phyloP scores from a whole-genome alignment of 2,888 invertebrate genomes.

The Drosophila lacicola region DNA sequence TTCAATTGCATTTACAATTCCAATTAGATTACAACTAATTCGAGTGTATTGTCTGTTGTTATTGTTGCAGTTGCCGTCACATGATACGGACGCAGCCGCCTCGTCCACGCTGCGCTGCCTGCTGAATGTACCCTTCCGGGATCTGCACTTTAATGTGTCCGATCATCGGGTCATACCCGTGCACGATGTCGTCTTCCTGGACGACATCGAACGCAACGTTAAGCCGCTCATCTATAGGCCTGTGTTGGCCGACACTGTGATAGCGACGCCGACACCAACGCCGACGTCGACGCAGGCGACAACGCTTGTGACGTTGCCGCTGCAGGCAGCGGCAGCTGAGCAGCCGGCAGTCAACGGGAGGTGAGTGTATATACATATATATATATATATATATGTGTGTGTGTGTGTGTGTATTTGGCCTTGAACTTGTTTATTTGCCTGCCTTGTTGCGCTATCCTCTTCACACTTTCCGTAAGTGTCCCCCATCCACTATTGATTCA shows the following conservation, averaged over 20 bases:
- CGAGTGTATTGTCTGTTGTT: conserved; percentile 14
- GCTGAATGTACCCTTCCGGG: conserved; percentile 82
- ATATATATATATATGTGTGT: neutral
- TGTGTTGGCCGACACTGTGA: conserved; percentile 55
- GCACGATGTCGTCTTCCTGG: conserved; percentile 82
- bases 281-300: conserved; percentile 7
- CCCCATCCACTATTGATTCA: neutral
- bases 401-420: conserved; percentile 56
- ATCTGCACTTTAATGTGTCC: conserved; percentile 75
- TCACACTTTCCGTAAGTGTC: neutral
- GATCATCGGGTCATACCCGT: conserved; percentile 81
- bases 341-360: conserved; percentile 34
- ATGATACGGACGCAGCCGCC: conserved; percentile 65
- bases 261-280: conserved; percentile 24
- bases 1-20: conserved; percentile 3
- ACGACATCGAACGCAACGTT: conserved; percentile 77
- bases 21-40: conserved; percentile 15
- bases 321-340: conserved; percentile 13
- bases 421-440: conserved; percentile 55
- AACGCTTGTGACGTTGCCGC: conserved; percentile 2
- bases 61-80: conserved; percentile 78
- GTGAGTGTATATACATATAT: conserved; percentile 44
- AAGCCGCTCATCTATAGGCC: conserved; percentile 82
- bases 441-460: neutral
- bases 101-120: conserved; percentile 81